Evolutionary conservation across 1,140 invertebrate species (phyloP), one percentile per base, ranked within the genome.

Genomic region (Drosophila bocki): DNA sequence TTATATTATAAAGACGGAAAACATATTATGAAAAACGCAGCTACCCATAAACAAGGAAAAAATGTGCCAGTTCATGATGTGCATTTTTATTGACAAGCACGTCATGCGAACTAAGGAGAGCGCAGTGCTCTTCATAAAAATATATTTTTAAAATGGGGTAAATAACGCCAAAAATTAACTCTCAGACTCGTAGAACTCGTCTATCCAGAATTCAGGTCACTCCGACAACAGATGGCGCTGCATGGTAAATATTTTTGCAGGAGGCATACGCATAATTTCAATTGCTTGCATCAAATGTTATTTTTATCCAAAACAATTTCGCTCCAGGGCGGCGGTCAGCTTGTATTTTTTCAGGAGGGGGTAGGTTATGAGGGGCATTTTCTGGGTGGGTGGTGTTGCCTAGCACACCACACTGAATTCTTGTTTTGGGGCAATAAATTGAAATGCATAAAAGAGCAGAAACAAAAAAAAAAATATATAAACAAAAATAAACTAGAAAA

Each of bases 231-330:
- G 64, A 78, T 78, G 75, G 75, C 75, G 75, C 64, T 78, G 57
- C 64, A 78, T 60, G 53, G 42, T 35, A 65, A 78, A 80, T 53
- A 78, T 79, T 72, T 79, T 57, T 57, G 75, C 75, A 67, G 26
- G 39, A 70, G 76, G 78, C 71, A 71, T 72, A 82, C 80, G 80
- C 80, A 82, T 82, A 78, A 82, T 82, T 82, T 82, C 80, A 82
- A 82, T 81, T 82, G 78, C 63, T 47, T 68, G 39, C 65, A 82
- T 51, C 68, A 81, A 77, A 81, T 74, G 75, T 71, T 82, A 82
- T 82, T 82, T 82, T 72, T 77, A 82, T 72, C 61, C 67, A 77
- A 72, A 71, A 77, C 67, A 74, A 77, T 81, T 81, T 76, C 37
- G 60, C 67, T 70, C 33, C 67, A 68, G 63, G 32, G 32, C 37